These are phyloP conservation scores for Apocrypta bakeri DNA, from an alignment of 1,140 invertebrate genomes.

Conservation along the genomic window DNA sequence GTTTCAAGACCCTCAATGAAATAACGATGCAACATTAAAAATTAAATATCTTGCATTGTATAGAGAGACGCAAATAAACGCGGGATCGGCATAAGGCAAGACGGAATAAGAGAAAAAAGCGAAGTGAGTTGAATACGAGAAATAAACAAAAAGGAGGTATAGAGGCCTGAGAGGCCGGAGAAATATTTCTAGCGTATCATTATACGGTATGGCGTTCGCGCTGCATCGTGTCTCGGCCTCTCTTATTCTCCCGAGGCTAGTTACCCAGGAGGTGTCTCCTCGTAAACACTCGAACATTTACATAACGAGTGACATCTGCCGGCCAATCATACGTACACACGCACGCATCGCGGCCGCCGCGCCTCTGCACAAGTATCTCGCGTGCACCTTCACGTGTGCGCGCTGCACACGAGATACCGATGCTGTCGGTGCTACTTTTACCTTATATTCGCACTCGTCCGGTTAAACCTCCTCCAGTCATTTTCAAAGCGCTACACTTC, in stretches of 20 bases:
- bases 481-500: not conserved
- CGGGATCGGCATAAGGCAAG: too few species aligned
- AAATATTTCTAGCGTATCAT: conserved; percentile 63
- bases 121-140: too few species aligned
- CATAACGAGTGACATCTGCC: conserved; percentile 73
- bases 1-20: too few species aligned
- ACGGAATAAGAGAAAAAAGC: too few species aligned
- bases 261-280: conserved; percentile 65
- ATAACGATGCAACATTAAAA: too few species aligned
- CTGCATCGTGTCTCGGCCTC: not conserved
- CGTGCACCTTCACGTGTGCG: not conserved
- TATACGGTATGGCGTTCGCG: conserved; percentile 46
- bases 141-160: too few species aligned
- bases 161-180: not conserved
- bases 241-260: not conserved
- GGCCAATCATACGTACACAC: conserved; percentile 64
- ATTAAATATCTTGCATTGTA: too few species aligned
- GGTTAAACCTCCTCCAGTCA: conserved; percentile 1
- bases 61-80: too few species aligned
- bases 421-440: too few species aligned
- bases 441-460: not conserved
- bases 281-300: conserved; percentile 70
- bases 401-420: conserved; percentile 12
- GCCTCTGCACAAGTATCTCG: not conserved
- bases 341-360: not conserved